Evolutionary conservation across 2,113 vertebrate species (phyloP).

Genomic region (Hypanus sabinus): DNA sequence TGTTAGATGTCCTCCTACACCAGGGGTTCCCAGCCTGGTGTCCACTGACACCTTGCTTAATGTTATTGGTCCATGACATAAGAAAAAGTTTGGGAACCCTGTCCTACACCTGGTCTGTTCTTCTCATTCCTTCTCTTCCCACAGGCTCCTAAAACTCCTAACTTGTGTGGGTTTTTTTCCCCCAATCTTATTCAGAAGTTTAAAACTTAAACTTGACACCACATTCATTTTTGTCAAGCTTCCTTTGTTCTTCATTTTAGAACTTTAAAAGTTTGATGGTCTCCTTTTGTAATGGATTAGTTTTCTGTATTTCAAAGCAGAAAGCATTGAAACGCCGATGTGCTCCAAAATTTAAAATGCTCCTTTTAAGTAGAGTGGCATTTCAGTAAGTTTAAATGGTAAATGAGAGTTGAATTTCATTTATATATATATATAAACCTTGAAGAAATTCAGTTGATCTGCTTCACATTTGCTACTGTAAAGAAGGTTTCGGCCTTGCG

Average conservation of each 20-base stretch:
- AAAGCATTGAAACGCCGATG: neutral
- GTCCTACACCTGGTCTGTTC: too few species aligned
- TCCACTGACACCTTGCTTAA: too few species aligned
- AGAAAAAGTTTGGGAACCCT: too few species aligned
- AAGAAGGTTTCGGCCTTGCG: slow-evolving; percentile 1
- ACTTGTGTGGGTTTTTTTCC: too few species aligned
- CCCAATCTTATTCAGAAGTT: neutral
- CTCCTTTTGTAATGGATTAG: neutral
- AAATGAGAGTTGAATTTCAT: neutral
- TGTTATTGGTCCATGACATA: too few species aligned
- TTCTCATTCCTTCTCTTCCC: neutral
- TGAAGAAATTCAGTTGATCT: neutral
- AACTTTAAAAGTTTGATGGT: neutral
- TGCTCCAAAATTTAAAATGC: neutral
- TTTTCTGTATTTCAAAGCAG: neutral
- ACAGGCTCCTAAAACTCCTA: neutral
- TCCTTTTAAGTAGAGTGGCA: neutral
- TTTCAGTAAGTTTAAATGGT: neutral
- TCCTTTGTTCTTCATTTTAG: neutral
- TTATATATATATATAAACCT: neutral
- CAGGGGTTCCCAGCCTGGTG: too few species aligned
- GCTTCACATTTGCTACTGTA: slow-evolving; percentile 11
- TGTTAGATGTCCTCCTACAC: too few species aligned
- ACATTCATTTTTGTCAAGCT: neutral
- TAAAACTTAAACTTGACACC: neutral